phyloP scores from a whole-genome alignment of 30 jellyfish, hydroid and myxozoan species.

The Mastigias papua region DNA sequence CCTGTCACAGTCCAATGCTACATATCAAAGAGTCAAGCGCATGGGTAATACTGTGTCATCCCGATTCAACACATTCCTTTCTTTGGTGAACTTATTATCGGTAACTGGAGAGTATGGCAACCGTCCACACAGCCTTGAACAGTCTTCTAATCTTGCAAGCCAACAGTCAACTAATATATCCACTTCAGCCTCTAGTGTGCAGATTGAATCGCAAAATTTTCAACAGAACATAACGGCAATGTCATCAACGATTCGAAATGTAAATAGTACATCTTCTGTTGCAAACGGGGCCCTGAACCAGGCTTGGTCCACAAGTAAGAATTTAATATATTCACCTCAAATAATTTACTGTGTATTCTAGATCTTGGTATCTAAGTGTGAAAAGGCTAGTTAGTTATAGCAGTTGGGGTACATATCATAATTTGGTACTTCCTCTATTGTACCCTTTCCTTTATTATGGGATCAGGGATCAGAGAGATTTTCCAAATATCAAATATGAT shows the following conservation, averaged over 20 bases:
- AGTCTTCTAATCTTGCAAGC: not conserved
- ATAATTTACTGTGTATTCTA: no score
- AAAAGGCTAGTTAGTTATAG: no score
- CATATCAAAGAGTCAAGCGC: slow-evolving; percentile 22
- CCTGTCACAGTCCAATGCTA: slow-evolving; percentile 35
- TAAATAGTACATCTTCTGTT: slow-evolving; percentile 13
- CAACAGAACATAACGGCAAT: slow-evolving; percentile 25
- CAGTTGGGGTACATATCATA: no score
- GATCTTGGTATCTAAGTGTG: no score
- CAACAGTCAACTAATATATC: slow-evolving; percentile 10
- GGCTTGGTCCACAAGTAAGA: slow-evolving; percentile 37
- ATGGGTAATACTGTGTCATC: slow-evolving; percentile 43
- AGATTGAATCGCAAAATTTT: slow-evolving; percentile 17
- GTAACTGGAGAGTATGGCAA: slow-evolving; percentile 41
- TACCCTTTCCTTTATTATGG: no score
- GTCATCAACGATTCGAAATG: not conserved
- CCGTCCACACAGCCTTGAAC: slow-evolving; percentile 62
- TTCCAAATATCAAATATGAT: no score
- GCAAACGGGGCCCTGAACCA: not conserved
- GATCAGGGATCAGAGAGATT: no score
- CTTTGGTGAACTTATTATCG: slow-evolving; percentile 44
- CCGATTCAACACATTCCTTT: slow-evolving; percentile 24
- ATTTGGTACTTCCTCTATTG: no score
- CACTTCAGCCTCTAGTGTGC: not conserved
- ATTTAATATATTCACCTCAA: not conserved